These are phyloP conservation scores for Leptodactylus fuscus DNA, from an alignment of 2,113 vertebrate genomes.

Conservation along the genomic window DNA sequence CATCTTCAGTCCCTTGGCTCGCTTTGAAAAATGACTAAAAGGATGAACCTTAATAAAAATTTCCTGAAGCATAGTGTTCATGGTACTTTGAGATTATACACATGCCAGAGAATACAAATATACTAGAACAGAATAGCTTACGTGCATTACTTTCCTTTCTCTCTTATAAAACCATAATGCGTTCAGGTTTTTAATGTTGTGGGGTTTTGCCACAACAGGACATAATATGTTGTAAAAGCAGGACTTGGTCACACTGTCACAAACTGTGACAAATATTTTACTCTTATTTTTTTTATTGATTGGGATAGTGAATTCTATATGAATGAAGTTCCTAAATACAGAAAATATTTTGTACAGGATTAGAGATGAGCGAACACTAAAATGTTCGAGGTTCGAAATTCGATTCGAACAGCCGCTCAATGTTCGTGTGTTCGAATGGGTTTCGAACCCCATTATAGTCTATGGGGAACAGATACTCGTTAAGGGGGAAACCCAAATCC, in stretches of 20 bases:
- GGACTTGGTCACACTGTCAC: neutral
- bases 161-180: slow-evolving; percentile 3
- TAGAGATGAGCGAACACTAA: too few species aligned
- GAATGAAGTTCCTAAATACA: neutral
- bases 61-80: slow-evolving; percentile 44
- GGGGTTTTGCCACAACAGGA: neutral
- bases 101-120: slow-evolving; percentile 36
- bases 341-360: neutral
- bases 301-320: neutral
- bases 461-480: too few species aligned
- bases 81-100: slow-evolving; percentile 32
- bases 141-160: slow-evolving; percentile 14
- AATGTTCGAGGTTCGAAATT: too few species aligned
- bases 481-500: too few species aligned
- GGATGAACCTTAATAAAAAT: slow-evolving; percentile 48
- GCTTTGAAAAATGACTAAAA: slow-evolving; percentile 41
- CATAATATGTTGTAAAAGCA: neutral
- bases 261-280: neutral
- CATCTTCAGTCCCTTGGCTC: slow-evolving; percentile 31
- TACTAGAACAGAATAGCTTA: slow-evolving; percentile 23
- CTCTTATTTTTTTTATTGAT: neutral
- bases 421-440: too few species aligned
- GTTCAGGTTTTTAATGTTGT: slow-evolving; percentile 32
- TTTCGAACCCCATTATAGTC: too few species aligned
- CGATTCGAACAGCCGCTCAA: too few species aligned